Evolutionary conservation across 1,140 invertebrate genomes (phyloP).

Genomic region (Lamellibrachia luymesi): DNA sequence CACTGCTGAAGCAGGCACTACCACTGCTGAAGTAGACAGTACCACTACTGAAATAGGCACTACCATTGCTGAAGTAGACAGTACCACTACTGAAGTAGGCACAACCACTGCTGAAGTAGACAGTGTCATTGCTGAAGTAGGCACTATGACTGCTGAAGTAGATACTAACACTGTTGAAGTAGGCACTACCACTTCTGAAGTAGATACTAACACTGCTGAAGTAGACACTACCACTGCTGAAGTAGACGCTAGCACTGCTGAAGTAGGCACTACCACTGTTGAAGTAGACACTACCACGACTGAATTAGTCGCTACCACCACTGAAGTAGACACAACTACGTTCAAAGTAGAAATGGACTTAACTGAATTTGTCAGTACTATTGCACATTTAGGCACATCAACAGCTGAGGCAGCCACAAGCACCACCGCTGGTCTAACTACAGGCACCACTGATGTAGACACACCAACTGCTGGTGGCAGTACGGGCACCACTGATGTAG

Average conservation of each 20-base stretch:
- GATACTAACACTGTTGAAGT: background rate
- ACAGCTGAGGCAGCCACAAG: too few relatives aligned
- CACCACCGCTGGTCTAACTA: too few relatives aligned
- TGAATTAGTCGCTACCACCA: background rate
- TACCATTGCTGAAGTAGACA: background rate
- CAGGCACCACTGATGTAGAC: too few relatives aligned
- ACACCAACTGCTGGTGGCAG: too few relatives aligned
- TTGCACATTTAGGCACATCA: background rate
- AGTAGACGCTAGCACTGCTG: background rate
- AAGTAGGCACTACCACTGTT: background rate
- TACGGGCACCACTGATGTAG: too few relatives aligned
- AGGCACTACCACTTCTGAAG: background rate
- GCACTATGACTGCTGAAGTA: background rate
- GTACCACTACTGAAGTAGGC: background rate
- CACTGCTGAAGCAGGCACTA: background rate
- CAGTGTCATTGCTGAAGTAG: background rate
- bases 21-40: background rate
- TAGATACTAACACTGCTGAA: background rate
- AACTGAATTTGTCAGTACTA: background rate
- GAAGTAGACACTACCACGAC: background rate
- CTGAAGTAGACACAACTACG: background rate
- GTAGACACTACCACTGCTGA: background rate
- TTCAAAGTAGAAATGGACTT: background rate
- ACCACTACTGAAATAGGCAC: background rate
- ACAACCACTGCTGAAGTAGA: background rate